Conservation (phyloP, 2,888 invertebrate species). For the Cephus runcator region DNA sequence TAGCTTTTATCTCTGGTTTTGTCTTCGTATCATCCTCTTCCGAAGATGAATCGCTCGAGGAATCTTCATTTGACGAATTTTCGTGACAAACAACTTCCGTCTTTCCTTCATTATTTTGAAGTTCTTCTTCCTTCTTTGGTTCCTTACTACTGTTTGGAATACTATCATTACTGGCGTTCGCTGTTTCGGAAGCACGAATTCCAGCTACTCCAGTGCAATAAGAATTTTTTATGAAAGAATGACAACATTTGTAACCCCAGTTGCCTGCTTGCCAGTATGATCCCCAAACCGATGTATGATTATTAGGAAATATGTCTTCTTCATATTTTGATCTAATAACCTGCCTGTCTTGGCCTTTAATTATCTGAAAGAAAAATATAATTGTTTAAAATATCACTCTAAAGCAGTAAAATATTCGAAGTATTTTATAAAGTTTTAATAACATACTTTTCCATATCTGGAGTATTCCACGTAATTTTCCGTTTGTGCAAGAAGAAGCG, state of each 20-base stretch:
- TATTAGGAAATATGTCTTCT: conserved; percentile 91
- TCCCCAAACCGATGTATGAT: conserved; percentile 96
- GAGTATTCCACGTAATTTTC: conserved; percentile 97
- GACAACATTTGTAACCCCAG: conserved; percentile 98
- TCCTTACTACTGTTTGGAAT: not conserved
- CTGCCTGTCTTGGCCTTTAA: conserved; percentile 89
- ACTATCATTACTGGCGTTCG: not conserved
- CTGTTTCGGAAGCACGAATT: conserved; percentile 45
- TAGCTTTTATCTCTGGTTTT: conserved; percentile 30
- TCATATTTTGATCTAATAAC: conserved; percentile 89
- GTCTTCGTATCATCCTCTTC: conserved; percentile 19
- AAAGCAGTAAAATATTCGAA: not conserved
- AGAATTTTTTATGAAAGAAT: conserved; percentile 89
- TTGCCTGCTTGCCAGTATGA: conserved; percentile 92
- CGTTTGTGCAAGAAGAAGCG: conserved; percentile 92
- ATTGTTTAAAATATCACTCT: not conserved
- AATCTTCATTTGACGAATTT: conserved; percentile 21
- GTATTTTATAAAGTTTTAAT: not conserved
- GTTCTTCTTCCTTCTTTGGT: conserved; percentile 2
- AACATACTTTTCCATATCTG: conserved; percentile 82
- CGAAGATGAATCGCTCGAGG: conserved; percentile 25
- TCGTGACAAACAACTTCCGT: conserved; percentile 15
- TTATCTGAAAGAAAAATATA: conserved; percentile 52
- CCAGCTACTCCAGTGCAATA: conserved; percentile 88
- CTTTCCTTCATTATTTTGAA: conserved; percentile 24